Evolutionary conservation across 2,888 invertebrate genomes (phyloP), one percentile per base, ranked within the genome.

Genomic region (Agrilus mali): DNA sequence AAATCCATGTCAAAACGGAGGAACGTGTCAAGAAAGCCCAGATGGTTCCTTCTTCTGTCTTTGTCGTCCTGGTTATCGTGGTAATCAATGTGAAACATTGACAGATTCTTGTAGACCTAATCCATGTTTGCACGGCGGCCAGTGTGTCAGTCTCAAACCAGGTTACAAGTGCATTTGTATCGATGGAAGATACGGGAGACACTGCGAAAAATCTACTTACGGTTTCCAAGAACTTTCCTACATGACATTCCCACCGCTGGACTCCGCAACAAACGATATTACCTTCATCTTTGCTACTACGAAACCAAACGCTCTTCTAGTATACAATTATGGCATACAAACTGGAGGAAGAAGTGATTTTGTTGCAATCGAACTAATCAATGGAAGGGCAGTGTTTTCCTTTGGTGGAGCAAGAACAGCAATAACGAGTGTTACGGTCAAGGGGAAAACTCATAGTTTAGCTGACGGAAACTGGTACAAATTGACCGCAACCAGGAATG

Each of bases 391-490:
- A 0, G 75, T 83, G 14, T 93, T 96, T 64, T 90, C 93, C 0
- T 93, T 88, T 61, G 90, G 92, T 12, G 88, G 89, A 3, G 81
- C 88, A 0, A 73, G 92, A 56, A 90, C 90, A 20, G 89, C 90
- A 2, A 87, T 92, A 33, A 86, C 88, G 1, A 79, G 85, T 1
- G 78, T 92, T 3, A 73, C 80, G 4, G 82, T 87, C 13, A 74
- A 74, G 13, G 73, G 76, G 39, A 72, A 72, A 45, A 72, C 71
- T 13, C 74, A 74, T 54, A 78, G 77, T 50, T 71, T 95, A 13
- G 78, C 87, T 1, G 86, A 93, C 63, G 93, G 93, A 1, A 77
- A 77, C 50, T 96, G 95, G 95, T 82, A 90, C 60, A 89, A 90
- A 60, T 77, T 95, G 14, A 90, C 86, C 1, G 92, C 90, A 0